A percentile compares a stretch with the other conserved stretches of the same genome.
These are phyloP conservation scores for Clusia tigrina DNA, from an alignment of 2,888 invertebrate species.

Conservation along the genomic window DNA sequence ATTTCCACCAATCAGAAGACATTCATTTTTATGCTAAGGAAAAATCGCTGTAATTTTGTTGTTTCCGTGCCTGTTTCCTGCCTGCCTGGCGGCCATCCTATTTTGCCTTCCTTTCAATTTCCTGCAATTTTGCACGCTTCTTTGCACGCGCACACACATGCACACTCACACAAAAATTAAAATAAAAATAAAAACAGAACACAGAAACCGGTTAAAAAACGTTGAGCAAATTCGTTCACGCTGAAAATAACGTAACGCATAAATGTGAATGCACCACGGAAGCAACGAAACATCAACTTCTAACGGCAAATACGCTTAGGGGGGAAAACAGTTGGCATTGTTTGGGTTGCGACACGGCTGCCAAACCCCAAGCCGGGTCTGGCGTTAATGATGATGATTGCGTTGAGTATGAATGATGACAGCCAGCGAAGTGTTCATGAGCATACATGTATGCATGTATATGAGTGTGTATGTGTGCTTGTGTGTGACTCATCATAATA, in stretches of 20 bases:
- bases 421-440: not conserved
- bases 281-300: constrained; percentile 1
- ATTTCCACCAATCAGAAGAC: too few relatives aligned
- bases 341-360: not conserved
- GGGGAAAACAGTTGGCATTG: constrained; percentile 6
- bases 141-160: constrained; percentile 23
- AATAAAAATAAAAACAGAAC: constrained; percentile 24
- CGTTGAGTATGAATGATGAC: constrained; percentile 14
- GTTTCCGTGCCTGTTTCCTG: constrained; percentile 5
- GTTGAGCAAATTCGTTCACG: constrained; percentile 16
- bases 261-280: not conserved
- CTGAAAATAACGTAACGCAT: not conserved
- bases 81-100: not conserved
- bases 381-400: constrained; percentile 20
- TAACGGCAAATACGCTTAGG: not conserved
- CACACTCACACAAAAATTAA: constrained; percentile 20
- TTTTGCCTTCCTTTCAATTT: constrained; percentile 50
- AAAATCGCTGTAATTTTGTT: not conserved
- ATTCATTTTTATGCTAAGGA: too few relatives aligned
- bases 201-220: constrained; percentile 30
- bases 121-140: constrained; percentile 47
- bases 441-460: not conserved
- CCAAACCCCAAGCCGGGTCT: not conserved
- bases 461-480: constrained; percentile 38
- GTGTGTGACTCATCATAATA: constrained; percentile 57